Base-by-base conservation (phyloP, 2,113 vertebrate species). In the Probosciger aterrimus region DNA sequence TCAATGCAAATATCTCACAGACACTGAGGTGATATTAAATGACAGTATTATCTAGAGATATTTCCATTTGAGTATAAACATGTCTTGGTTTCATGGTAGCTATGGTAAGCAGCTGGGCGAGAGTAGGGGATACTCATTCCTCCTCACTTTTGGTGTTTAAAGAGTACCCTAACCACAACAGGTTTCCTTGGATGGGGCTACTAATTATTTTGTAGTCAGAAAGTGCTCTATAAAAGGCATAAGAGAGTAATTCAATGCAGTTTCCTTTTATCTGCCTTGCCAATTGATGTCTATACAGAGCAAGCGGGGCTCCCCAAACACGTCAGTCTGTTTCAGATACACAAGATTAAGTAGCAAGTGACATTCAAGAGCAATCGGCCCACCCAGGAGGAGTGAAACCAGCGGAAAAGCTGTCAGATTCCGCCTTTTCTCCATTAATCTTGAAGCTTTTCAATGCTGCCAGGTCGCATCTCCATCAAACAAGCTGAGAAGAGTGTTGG, bases 261-360 rank as follows among this genome's bases (percentile, higher is more conserved):
- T 96, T 97, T 96, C 97, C 97, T 98, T 98, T 98, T 98, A 98
- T 98, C 98, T 98, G 97, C 97, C 98, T 98, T 97, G 97, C 98
- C 98, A 97, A 98, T 97, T 98, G 98, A 98, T 98, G 98, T 98
- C 98, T 98, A 97, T 98, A 98, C 97, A 98, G 98, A 98, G 95
- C 94, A 95, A 97, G 97, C 68, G 52, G 95, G 98, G 97, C 97
- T 98, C 98, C 98, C 98, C 97, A 98, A 98, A 98, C 98, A 98
- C 95, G 88, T 99, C 98, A 98, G 98, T 97, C 98, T 98, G 98
- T 97, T 99, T 99, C 99, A 99, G 98, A 99, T 99, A 99, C 98
- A 98, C 98, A 99, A 99, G 99, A 99, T 99, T 99, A 99, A 99
- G 99, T 99, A 99, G 99, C 98, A 98, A 98, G 99, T 99, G 99